These are phyloP conservation scores for Thymelicus lineola DNA, from an alignment of 2,888 invertebrate genomes.

Conservation along the genomic window DNA sequence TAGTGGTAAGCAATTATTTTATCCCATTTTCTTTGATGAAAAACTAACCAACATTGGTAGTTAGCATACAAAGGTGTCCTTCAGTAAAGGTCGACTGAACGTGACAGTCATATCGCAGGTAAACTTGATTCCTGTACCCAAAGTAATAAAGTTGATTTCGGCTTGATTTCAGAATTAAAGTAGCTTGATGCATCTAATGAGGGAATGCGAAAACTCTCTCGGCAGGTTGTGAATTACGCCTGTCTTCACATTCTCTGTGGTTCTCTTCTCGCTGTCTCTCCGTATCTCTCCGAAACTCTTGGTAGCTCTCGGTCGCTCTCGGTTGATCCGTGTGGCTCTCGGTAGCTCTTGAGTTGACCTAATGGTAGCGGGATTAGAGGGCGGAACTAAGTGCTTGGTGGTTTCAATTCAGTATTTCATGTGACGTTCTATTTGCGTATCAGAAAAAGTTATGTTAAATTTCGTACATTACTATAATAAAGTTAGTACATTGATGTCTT, in stretches of 20 bases:
- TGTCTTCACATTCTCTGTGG: constrained; percentile 25
- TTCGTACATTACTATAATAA: no score
- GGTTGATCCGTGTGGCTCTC: constrained; percentile 7
- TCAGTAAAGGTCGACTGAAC: constrained; percentile 11
- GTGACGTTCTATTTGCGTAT: neutral
- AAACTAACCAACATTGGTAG: constrained; percentile 33
- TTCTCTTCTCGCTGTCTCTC: neutral
- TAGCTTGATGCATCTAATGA: constrained; percentile 27
- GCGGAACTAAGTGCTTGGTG: constrained; percentile 25
- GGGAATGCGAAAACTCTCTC: constrained; percentile 27
- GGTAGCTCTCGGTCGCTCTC: constrained; percentile 13
- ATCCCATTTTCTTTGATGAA: constrained; percentile 32
- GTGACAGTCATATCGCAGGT: neutral
- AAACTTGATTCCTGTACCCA: neutral
- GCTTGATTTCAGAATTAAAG: constrained; percentile 10
- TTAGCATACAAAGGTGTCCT: constrained; percentile 24
- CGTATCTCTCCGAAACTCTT: neutral
- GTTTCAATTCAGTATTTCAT: constrained; percentile 14
- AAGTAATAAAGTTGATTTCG: constrained; percentile 13
- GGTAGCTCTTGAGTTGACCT: constrained; percentile 28
- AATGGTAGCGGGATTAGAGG: constrained; percentile 26
- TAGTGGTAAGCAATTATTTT: constrained; percentile 31
- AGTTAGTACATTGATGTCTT: no score
- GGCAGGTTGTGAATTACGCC: constrained; percentile 12
- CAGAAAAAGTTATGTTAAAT: no score